These are phyloP conservation scores for Oxytorus armatus DNA, from an alignment of 2,888 invertebrate species.

Conservation along the genomic window DNA sequence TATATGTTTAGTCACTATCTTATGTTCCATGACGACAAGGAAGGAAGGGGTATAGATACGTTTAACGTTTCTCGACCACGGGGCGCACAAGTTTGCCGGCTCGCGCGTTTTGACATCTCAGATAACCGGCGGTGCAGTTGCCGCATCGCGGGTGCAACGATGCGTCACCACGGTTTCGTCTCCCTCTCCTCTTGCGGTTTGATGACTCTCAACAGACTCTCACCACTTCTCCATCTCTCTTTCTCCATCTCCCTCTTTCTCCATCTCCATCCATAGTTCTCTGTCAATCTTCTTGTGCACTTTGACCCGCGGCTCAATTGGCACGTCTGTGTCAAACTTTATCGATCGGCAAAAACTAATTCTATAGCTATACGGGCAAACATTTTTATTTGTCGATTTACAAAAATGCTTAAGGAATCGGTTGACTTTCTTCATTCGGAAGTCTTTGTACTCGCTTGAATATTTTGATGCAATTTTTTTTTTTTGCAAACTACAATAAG, in stretches of 20 bases:
- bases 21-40: slow-evolving; percentile 30
- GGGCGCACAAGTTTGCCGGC: slow-evolving; percentile 69
- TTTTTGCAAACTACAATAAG: too few species aligned
- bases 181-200: slow-evolving; percentile 16
- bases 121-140: slow-evolving; percentile 62
- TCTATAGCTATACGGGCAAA: not conserved
- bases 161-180: slow-evolving; percentile 43
- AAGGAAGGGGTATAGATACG: slow-evolving; percentile 54
- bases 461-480: too few species aligned
- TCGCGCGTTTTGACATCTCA: slow-evolving; percentile 71
- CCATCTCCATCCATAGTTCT: slow-evolving; percentile 15
- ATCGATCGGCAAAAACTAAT: not conserved
- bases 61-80: slow-evolving; percentile 57
- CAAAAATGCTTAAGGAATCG: not conserved
- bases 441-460: too few species aligned
- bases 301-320: slow-evolving; percentile 21
- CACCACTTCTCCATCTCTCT: slow-evolving; percentile 1
- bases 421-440: too few species aligned
- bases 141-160: slow-evolving; percentile 54
- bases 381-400: not conserved
- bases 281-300: slow-evolving; percentile 44
- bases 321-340: slow-evolving; percentile 4
- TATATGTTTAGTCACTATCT: slow-evolving; percentile 44
- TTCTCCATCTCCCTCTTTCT: slow-evolving; percentile 11
- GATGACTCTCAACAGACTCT: slow-evolving; percentile 30